A percentile compares a stretch with the other conserved stretches of the same genome.
Conservation (phyloP, 2,888 invertebrate species). For the Argynnis bischoffii region DNA sequence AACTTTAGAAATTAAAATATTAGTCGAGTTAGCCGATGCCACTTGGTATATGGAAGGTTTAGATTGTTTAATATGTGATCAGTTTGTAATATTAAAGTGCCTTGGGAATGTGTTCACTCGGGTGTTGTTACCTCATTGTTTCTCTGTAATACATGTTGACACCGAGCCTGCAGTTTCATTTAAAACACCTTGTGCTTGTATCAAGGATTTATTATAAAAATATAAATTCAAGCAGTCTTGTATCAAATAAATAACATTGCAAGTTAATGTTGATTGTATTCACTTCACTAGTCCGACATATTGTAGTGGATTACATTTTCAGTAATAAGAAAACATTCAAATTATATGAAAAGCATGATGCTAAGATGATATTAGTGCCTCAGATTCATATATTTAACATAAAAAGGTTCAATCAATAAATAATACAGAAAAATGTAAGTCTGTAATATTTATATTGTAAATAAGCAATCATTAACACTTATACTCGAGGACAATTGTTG, state of each 20-base stretch:
- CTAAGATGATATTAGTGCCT: no score
- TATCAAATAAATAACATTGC: conserved; percentile 9
- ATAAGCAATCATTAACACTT: conserved; percentile 9
- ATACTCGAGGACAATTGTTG: neutral
- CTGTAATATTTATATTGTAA: conserved; percentile 10
- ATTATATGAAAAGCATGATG: no score
- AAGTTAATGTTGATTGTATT: neutral
- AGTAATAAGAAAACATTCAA: no score
- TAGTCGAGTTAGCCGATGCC: conserved; percentile 1
- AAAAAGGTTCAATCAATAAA: conserved; percentile 3
- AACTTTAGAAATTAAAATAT: neutral
- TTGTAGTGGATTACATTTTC: no score
- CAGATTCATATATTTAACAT: neutral
- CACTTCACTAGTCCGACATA: no score
- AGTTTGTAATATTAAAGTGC: conserved; percentile 44
- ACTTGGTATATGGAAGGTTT: neutral
- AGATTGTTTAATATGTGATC: conserved; percentile 1
- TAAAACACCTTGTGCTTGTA: conserved; percentile 5
- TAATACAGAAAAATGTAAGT: neutral
- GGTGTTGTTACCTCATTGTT: conserved; percentile 60
- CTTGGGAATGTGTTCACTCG: conserved; percentile 54
- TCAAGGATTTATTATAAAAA: conserved; percentile 26
- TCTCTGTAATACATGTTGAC: conserved; percentile 42
- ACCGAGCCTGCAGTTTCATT: conserved; percentile 13
- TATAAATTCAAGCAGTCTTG: conserved; percentile 38